A percentile compares a stretch with the other conserved stretches of the same genome.
These are phyloP conservation scores for Lochmaea crataegi DNA, from an alignment of 2,888 invertebrate genomes.

Conservation along the genomic window DNA sequence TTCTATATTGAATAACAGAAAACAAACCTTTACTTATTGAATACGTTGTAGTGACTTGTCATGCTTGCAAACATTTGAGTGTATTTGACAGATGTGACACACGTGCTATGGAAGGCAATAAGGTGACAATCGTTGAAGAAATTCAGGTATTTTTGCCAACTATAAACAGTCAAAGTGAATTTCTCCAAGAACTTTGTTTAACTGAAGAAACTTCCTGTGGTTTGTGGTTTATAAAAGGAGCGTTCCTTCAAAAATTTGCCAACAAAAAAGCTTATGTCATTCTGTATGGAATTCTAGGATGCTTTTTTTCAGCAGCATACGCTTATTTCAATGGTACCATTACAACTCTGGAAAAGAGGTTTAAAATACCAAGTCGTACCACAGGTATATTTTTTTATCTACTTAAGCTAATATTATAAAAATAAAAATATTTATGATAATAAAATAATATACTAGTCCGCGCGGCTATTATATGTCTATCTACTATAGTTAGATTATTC, in stretches of 20 bases:
- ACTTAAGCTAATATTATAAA: not conserved
- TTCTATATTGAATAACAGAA: not conserved
- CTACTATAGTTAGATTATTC: no score
- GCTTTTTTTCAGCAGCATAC: constrained; percentile 76
- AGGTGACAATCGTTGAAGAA: constrained; percentile 28
- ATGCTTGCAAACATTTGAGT: not conserved
- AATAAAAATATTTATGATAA: no score
- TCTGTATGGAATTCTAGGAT: constrained; percentile 75
- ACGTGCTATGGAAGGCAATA: constrained; percentile 21
- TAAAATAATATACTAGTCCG: no score
- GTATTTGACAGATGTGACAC: not conserved
- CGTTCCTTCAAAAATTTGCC: constrained; percentile 71
- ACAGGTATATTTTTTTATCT: constrained; percentile 67
- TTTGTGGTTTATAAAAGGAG: constrained; percentile 71
- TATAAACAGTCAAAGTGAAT: constrained; percentile 26
- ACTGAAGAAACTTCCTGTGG: constrained; percentile 76
- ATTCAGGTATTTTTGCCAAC: constrained; percentile 33
- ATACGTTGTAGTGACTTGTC: no score
- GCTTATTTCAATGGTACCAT: constrained; percentile 81
- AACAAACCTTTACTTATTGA: not conserved
- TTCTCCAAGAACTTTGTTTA: constrained; percentile 51
- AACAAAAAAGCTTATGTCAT: constrained; percentile 72
- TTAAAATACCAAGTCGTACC: constrained; percentile 78
- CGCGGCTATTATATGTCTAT: no score
- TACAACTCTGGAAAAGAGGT: constrained; percentile 79